phyloP scores from a whole-genome alignment of 2,113 vertebrate genomes.

The Piprites chloris region DNA sequence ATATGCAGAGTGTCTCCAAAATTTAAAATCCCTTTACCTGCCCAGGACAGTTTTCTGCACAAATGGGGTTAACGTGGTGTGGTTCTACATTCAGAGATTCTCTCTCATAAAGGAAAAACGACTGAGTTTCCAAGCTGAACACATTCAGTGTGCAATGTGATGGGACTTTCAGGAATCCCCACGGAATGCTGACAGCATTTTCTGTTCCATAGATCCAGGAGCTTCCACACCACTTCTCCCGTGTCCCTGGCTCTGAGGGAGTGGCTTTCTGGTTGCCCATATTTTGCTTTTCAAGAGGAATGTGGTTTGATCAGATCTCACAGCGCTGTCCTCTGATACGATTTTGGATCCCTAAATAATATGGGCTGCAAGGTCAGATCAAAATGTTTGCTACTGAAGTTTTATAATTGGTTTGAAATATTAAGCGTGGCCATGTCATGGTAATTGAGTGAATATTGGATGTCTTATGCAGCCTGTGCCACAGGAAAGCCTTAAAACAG shows the following conservation, averaged over 20 bases:
- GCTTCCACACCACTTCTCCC: not conserved
- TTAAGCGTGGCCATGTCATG: not conserved
- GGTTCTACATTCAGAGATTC: not conserved
- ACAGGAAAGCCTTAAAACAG: not conserved
- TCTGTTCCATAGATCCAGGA: not conserved
- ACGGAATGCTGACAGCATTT: not conserved
- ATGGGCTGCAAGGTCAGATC: not conserved
- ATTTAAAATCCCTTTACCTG: not conserved
- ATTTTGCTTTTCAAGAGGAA: not conserved
- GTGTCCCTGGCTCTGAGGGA: rapidly evolving
- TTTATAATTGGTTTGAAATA: not conserved
- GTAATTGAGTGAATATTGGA: not conserved
- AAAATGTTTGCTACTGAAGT: not conserved
- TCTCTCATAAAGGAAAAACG: not conserved
- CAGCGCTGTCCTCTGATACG: not conserved
- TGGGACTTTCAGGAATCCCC: not conserved
- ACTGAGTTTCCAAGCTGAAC: not conserved
- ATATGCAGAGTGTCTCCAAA: not conserved
- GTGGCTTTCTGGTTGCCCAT: not conserved
- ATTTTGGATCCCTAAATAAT: not conserved
- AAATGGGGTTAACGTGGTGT: not conserved
- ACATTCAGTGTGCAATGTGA: not conserved
- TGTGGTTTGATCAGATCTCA: not conserved
- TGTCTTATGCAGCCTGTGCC: not conserved
- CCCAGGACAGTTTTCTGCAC: not conserved